phyloP scores from a whole-genome alignment of 1,140 invertebrate genomes.

The Rhagoletis pomonella region DNA sequence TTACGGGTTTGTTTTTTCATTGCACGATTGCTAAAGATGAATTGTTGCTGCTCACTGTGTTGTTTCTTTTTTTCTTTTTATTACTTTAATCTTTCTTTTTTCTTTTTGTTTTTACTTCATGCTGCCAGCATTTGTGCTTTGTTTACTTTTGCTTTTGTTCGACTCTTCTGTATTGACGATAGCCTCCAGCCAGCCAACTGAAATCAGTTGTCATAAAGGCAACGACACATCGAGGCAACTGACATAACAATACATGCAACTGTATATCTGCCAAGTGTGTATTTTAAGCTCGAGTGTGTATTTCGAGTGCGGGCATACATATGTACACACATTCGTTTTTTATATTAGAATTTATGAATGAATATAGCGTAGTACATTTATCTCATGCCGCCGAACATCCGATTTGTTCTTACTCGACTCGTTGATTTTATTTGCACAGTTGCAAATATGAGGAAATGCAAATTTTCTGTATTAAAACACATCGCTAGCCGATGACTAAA shows the following conservation, averaged over 20 bases:
- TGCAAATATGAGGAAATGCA: background rate
- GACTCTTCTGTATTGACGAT: background rate
- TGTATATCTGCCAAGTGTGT: no score
- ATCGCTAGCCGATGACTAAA: background rate
- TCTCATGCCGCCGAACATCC: background rate
- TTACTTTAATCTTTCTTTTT: background rate
- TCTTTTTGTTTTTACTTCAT: background rate
- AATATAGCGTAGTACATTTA: background rate
- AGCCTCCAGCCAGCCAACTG: background rate
- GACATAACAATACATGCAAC: background rate
- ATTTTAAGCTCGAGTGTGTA: no score
- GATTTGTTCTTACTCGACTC: no score
- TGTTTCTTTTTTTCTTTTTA: background rate
- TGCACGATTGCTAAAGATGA: background rate
- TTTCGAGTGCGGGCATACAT: background rate
- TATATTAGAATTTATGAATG: constrained; percentile 23
- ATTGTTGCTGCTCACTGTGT: background rate
- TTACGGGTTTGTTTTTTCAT: background rate
- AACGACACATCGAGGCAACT: background rate
- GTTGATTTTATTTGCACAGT: background rate
- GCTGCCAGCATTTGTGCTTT: constrained; percentile 18
- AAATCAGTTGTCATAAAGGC: background rate
- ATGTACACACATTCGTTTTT: background rate
- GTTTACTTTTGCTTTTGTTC: constrained; percentile 41
- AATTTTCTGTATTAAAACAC: background rate